Base-by-base conservation (phyloP, 30 jellyfish, hydroid and myxozoan genomes). In the Hydractinia echinata region DNA sequence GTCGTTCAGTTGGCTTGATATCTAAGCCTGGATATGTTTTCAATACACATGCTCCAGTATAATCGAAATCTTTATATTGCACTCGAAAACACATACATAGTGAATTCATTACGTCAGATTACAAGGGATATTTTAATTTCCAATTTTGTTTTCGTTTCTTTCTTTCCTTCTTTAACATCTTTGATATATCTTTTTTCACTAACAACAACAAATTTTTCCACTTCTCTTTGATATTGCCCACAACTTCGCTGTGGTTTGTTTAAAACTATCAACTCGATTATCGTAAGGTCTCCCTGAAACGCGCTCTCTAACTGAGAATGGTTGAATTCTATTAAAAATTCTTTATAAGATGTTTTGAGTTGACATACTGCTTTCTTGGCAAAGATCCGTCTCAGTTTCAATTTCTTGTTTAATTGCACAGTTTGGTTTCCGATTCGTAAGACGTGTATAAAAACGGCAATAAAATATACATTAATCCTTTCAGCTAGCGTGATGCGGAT, bases 1-100 rank as follows among this genome's bases (percentile, higher is more conserved):
- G 39, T 71, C 81, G n/a, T 71, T 71, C 13, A 71, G 61, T 71
- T 30, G 18, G 51, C n/a, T 71, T 71, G 61, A 71, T 71, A 50
- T 71, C 81, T 3, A 71, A n/a, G 53, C 16, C 5, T 50, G 81
- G 53, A 71, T 71, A 8, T 20, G 18, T 52, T 71, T 71, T 71
- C 55, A 71, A n/a, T n/a, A 1, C 55, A 71, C 11, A 50, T 52
- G 18, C n/a, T 71, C 18, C 61, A 71, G 61, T 71, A 71, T n/a
- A 71, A 71, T 71, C 61, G 9, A 71, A 71, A 60, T 71, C 81
- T 20, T 52, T 20, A 20, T 71, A 71, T 20, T 71, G 81, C 10
- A 71, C 16, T n/a, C 74, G 39, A 64, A 64, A 64, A 64, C 74
- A 64, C 74, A 64, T 64, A 13, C 51, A 64, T 3, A 1, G 74